phyloP scores from a whole-genome alignment of 2,888 invertebrate species.

The Trissolcus japonicus region DNA sequence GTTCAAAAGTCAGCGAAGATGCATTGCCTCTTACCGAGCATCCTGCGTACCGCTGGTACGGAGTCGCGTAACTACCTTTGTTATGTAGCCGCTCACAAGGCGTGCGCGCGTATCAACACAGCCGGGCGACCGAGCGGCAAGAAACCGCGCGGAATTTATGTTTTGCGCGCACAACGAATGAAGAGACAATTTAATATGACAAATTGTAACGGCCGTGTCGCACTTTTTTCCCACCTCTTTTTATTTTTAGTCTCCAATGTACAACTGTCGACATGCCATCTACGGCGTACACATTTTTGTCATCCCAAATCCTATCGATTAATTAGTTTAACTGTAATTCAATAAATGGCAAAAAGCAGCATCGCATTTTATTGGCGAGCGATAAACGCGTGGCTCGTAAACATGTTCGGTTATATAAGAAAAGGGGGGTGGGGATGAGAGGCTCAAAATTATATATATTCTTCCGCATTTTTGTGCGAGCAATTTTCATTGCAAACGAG shows the following conservation, averaged over 20 bases:
- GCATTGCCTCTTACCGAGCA: conserved; percentile 52
- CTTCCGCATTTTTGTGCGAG: neutral
- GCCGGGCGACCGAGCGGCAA: conserved; percentile 22
- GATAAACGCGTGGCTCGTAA: no score
- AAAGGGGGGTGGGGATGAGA: neutral
- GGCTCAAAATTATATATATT: neutral
- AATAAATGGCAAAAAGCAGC: no score
- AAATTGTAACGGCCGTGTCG: conserved; percentile 41
- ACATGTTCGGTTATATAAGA: no score
- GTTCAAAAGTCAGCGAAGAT: conserved; percentile 58
- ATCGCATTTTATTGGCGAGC: no score
- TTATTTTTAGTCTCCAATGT: neutral
- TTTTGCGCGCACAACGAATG: conserved; percentile 38
- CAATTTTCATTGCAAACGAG: neutral
- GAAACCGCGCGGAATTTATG: conserved; percentile 46
- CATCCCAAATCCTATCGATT: no score
- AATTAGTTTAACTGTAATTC: no score
- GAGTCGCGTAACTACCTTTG: conserved; percentile 50
- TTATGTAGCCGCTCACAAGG: conserved; percentile 48
- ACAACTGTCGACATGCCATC: no score
- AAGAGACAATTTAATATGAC: conserved; percentile 48
- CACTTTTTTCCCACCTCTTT: conserved; percentile 19
- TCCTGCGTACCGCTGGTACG: conserved; percentile 32
- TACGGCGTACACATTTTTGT: no score
- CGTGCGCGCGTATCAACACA: conserved; percentile 45